Percentiles rank a stretch among this genome's conserved stretches.
phyloP scores from a whole-genome alignment of 2,888 invertebrate genomes.

The Saturnia pavonia region DNA sequence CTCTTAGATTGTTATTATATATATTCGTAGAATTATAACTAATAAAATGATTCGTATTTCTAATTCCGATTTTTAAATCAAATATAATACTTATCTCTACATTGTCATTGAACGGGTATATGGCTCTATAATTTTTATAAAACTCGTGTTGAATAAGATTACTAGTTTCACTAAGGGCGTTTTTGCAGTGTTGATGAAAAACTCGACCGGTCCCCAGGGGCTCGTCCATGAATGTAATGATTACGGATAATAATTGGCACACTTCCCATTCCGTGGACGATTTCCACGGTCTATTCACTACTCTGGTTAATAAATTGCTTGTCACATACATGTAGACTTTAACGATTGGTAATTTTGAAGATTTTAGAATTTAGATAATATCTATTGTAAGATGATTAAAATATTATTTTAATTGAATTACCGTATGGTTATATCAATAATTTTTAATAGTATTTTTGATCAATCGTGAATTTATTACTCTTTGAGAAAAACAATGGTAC shows the following conservation, averaged over 20 bases:
- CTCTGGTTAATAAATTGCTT: slow-evolving; percentile 42
- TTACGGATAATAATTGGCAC: slow-evolving; percentile 51
- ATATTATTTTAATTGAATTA: no score
- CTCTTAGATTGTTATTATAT: no score
- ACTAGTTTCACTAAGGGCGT: slow-evolving; percentile 3
- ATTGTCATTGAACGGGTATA: not conserved
- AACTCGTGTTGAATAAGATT: not conserved
- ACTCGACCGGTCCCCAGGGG: slow-evolving; percentile 39
- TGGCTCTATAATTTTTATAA: not conserved
- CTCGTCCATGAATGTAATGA: slow-evolving; percentile 42
- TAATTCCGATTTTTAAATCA: not conserved
- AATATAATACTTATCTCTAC: not conserved
- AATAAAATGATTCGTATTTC: no score
- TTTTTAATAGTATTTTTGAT: not conserved
- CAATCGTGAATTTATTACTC: not conserved
- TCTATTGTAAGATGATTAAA: not conserved
- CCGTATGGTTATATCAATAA: not conserved
- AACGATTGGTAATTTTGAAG: no score
- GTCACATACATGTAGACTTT: slow-evolving; percentile 31
- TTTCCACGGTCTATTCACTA: slow-evolving; percentile 42
- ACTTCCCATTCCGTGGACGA: slow-evolving; percentile 50
- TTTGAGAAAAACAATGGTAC: not conserved
- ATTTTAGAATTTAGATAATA: not conserved
- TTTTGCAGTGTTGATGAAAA: slow-evolving; percentile 36
- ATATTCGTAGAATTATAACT: no score